Percentiles rank a stretch among this genome's conserved stretches.
phyloP scores from a whole-genome alignment of 2,888 invertebrate species.

The Suillia variegata region DNA sequence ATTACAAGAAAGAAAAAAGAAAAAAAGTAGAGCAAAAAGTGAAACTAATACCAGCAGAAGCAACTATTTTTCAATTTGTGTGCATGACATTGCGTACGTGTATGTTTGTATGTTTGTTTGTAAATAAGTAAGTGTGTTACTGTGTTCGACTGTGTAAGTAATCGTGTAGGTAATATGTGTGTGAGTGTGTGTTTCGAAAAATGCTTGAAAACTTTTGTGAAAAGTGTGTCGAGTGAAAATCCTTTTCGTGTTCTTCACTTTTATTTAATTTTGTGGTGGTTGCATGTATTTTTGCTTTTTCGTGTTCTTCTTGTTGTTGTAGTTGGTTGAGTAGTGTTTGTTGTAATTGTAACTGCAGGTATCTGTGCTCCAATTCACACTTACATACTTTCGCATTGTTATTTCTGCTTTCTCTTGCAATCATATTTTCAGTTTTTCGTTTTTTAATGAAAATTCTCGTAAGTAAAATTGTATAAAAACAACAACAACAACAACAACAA shows the following conservation, averaged over 20 bases:
- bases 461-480: too few species aligned
- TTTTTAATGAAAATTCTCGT: too few species aligned
- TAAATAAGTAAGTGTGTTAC: not conserved
- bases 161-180: not conserved
- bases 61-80: not conserved
- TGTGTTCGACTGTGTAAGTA: not conserved
- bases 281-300: too few species aligned
- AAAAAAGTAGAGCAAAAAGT: not conserved
- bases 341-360: not conserved
- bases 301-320: not conserved
- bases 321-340: not conserved
- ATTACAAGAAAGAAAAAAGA: not conserved
- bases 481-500: too few species aligned
- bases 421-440: not conserved
- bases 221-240: conserved; percentile 23
- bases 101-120: not conserved
- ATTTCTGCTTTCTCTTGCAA: not conserved
- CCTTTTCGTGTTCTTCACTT: conserved; percentile 10
- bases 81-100: not conserved
- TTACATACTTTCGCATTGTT: conserved; percentile 13
- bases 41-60: not conserved
- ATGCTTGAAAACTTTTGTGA: conserved; percentile 33
- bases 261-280: not conserved
- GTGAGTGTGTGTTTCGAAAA: not conserved
- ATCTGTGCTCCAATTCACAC: conserved; percentile 24